Conservation (phyloP, 2,888 invertebrate genomes). For the Rhagium mordax region DNA sequence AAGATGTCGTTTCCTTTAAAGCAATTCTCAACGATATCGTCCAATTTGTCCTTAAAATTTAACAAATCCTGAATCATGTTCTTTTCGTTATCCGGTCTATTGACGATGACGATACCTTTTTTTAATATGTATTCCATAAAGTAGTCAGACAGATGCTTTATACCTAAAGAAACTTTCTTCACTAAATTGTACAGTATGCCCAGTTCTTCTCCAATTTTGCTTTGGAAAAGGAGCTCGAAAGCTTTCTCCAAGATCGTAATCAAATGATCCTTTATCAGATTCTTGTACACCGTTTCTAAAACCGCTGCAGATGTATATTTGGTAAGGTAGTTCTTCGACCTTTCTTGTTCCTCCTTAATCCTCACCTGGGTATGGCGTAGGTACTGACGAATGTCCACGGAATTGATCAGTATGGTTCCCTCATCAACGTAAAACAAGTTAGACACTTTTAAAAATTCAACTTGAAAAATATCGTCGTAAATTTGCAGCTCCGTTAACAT, state of each 20-base stretch:
- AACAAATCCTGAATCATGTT: slow-evolving; percentile 93
- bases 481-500: slow-evolving; percentile 97
- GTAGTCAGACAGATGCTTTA: slow-evolving; percentile 85
- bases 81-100: slow-evolving; percentile 90
- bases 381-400: slow-evolving; percentile 91
- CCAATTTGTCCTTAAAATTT: slow-evolving; percentile 96
- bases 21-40: slow-evolving; percentile 89
- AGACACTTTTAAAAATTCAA: slow-evolving; percentile 89
- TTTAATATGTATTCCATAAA: slow-evolving; percentile 95
- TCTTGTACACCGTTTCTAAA: slow-evolving; percentile 90
- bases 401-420: slow-evolving; percentile 89
- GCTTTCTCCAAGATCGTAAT: slow-evolving; percentile 91
- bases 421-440: slow-evolving; percentile 92
- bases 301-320: slow-evolving; percentile 88
- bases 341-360: slow-evolving; percentile 90
- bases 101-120: slow-evolving; percentile 93
- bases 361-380: slow-evolving; percentile 80
- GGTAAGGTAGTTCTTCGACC: slow-evolving; percentile 86
- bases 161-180: slow-evolving; percentile 89
- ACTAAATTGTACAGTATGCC: slow-evolving; percentile 90
- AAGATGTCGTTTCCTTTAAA: slow-evolving; percentile 90
- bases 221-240: slow-evolving; percentile 86
- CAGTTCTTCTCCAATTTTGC: slow-evolving; percentile 84
- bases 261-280: slow-evolving; percentile 91
- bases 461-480: slow-evolving; percentile 88